Evolutionary conservation across 2,113 vertebrate genomes (phyloP), one percentile per base, ranked within the genome.

Genomic region (Leucoraja erinaceus): DNA sequence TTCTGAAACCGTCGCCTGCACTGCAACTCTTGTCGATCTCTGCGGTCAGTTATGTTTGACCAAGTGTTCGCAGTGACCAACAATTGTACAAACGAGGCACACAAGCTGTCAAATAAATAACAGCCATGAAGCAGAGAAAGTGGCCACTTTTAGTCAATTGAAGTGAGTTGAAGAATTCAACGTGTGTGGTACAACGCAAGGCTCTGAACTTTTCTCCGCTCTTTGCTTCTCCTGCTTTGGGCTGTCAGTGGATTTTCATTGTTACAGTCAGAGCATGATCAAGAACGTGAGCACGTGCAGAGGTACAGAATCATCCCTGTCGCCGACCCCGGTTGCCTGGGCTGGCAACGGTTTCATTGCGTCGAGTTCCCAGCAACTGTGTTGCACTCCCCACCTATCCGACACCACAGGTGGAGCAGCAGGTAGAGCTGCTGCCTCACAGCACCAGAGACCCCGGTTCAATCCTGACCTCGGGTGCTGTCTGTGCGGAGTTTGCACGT

Each of bases 21-120:
- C 76, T 93, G 94, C 92, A 96, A 96, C 95, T 96, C 95, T 95
- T 93, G 95, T 95, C 93, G 56, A 94, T 38, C 68, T 90, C 33
- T 90, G 10, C 61, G 68, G n/a, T 94, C 79, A 95, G 95, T 94
- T 94, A 94, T 93, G 47, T 94, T 93, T 95, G 94, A 94, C 94
- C 93, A 95, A 93, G 94, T 95, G 93, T 94, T 93, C 28, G 93
- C 90, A 94, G 93, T 95, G 95, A 95, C 95, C 94, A 93, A 94
- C 94, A 95, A 95, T 90, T 84, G 93, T 12, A 75, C 94, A 93
- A 93, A 74, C 86, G 0, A 33, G 91, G 93, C 94, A 93, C 93
- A 94, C 94, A 94, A 95, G 93, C 94, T 95, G 94, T 93, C 94
- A 94, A 92, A 91, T 93, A 92, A 94, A 94, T 93, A 94, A 93